Conservation (phyloP, 30 jellyfish, hydroid and myxozoan species). For the Euphysa ruthae region DNA sequence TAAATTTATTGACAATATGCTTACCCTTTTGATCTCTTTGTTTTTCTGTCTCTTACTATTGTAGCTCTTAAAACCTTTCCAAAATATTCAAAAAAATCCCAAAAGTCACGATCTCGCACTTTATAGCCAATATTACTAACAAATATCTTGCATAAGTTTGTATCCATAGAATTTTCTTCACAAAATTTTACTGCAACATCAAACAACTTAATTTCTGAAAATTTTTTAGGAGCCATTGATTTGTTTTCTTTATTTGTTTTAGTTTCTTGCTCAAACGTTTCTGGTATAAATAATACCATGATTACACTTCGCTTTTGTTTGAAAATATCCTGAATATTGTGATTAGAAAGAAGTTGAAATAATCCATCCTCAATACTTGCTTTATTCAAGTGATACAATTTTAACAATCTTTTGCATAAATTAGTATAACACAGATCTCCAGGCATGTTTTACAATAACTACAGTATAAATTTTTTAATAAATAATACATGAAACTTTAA, state of each 20-base stretch:
- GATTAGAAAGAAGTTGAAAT: slow-evolving; percentile 6
- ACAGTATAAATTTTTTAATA: too few relatives aligned
- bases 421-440: too few relatives aligned
- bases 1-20: background rate
- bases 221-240: too few relatives aligned
- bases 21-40: slow-evolving; percentile 81
- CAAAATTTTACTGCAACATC: slow-evolving; percentile 54
- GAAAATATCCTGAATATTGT: background rate
- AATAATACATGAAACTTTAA: too few relatives aligned
- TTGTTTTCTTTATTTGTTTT: background rate
- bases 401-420: background rate
- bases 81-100: slow-evolving; percentile 64
- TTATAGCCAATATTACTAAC: slow-evolving; percentile 69
- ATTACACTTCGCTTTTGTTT: slow-evolving; percentile 4
- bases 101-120: slow-evolving; percentile 49
- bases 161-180: slow-evolving; percentile 29
- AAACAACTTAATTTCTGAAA: too few relatives aligned
- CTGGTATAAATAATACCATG: slow-evolving; percentile 23
- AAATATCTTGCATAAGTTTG: slow-evolving; percentile 37
- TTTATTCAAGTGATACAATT: background rate
- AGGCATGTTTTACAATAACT: too few relatives aligned
- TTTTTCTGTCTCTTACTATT: slow-evolving; percentile 54
- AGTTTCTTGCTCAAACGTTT: background rate
- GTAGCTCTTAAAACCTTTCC: slow-evolving; percentile 64
- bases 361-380: slow-evolving; percentile 12